Base-by-base conservation (phyloP, 64 coral and sea anemone species). In the Montipora capricornis region DNA sequence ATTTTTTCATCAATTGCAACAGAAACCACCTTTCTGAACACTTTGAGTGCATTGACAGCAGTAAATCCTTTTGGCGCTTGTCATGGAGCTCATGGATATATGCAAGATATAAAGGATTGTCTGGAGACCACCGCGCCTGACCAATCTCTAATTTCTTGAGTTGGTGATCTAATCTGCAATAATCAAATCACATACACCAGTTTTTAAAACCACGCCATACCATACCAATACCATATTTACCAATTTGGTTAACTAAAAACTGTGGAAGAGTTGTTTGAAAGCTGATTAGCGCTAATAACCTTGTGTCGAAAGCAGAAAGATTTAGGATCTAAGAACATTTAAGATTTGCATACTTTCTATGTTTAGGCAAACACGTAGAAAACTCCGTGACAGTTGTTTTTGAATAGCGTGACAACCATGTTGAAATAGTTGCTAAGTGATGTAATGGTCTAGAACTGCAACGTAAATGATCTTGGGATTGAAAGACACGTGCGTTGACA, bases 1-100 rank as follows among this genome's bases (percentile, higher is more conserved):
- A 94, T 45, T 94, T 94, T 44, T 90, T 94, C 87, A 94, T 94
- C 26, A 94, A 53, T 64, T 94, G 92, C 26, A 88, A 62, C 0
- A 94, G 84, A 76, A 82, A 94, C 84, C 84, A 94, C 58, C 26
- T 26, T 26, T 26, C 26, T 26, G 26, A 26, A 26, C 26, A 26
- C 26, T 89, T 81, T 14, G 10, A 57, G 55, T 75, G 93, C 93
- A 95, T 86, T 5, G 87, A 80, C 68, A 73, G 17, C 5, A 94
- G 24, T 70, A 94, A 49, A 26, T 94, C 59, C 17, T 49, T 80
- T 69, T 83, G 76, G 7, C 91, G 75, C 62, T 47, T 22, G 66
- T 93, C 84, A 68, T 93, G 81, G 78, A 79, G 22, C 52, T 93
- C 71, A 11, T 53, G 70, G 73, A 93, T 64, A 49, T 87, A 87